Evolutionary conservation across 2,113 vertebrate species (phyloP).

Genomic region (Neomonachus schauinslandi): DNA sequence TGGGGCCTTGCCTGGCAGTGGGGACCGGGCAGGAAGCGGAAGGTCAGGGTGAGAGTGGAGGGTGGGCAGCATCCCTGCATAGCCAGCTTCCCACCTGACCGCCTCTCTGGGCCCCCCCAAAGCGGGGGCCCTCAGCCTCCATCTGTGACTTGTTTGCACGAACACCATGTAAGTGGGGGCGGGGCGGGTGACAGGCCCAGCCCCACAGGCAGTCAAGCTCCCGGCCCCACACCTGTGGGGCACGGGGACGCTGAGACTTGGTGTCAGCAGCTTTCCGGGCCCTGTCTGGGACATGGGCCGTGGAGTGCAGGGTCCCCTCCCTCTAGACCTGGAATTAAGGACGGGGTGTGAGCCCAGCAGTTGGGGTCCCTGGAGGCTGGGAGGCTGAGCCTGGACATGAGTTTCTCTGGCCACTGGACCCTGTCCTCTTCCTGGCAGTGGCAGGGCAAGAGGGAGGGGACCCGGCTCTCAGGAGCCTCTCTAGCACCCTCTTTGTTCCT

Average conservation of each 20-base stretch:
- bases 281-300: background rate
- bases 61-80: background rate
- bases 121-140: background rate
- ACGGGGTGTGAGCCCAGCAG: background rate
- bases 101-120: background rate
- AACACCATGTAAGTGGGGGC: background rate
- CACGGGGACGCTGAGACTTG: fast-evolving
- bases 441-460: background rate
- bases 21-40: background rate
- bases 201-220: background rate
- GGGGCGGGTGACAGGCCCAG: background rate
- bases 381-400: background rate
- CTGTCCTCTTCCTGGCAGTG: fast-evolving
- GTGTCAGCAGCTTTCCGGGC: background rate
- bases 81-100: background rate
- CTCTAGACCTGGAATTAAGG: background rate
- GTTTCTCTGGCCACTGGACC: background rate
- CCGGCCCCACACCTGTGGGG: background rate
- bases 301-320: background rate
- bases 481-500: no score
- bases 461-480: no score
- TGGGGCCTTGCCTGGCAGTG: background rate
- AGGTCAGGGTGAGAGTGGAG: background rate
- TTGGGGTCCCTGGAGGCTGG: background rate
- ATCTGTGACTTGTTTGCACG: background rate